A percentile compares a stretch with the other conserved stretches of the same genome.
phyloP scores from a whole-genome alignment of 2,113 vertebrate genomes.

The Antechinus flavipes region DNA sequence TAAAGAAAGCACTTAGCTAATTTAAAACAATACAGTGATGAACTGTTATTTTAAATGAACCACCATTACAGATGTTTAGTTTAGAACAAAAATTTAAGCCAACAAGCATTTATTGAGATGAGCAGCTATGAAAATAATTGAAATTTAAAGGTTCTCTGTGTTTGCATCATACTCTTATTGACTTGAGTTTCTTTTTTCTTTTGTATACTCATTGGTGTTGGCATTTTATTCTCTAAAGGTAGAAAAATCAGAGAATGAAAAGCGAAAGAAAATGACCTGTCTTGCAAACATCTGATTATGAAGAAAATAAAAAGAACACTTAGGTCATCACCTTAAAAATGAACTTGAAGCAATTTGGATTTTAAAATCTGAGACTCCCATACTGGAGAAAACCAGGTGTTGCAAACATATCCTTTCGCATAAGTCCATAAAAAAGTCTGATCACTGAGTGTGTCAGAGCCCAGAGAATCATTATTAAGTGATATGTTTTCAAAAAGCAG shows the following conservation, averaged over 20 bases:
- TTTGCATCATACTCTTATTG: neutral
- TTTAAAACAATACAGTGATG: neutral
- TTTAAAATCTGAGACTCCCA: constrained; percentile 30
- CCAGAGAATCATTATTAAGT: constrained; percentile 67
- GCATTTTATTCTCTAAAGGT: neutral
- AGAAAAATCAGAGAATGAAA: neutral
- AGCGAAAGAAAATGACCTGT: neutral
- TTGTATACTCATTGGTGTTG: neutral
- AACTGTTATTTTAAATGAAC: neutral
- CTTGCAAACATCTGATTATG: neutral
- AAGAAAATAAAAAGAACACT: constrained; percentile 14
- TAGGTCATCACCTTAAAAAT: neutral
- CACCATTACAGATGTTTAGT: neutral
- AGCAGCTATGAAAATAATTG: neutral
- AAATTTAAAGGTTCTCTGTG: neutral
- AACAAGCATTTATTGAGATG: neutral
- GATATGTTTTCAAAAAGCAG: constrained; percentile 70
- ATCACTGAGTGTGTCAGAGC: constrained; percentile 50
- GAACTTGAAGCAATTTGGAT: neutral
- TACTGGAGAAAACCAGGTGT: constrained; percentile 62
- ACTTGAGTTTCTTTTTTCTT: neutral
- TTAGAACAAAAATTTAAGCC: neutral
- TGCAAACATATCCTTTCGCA: constrained; percentile 31
- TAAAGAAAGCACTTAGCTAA: neutral
- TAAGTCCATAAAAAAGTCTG: constrained; percentile 65